Evolutionary conservation across 2,888 invertebrate species (phyloP), one percentile per base, ranked within the genome.

Genomic region (Anoplius nigerrimus): DNA sequence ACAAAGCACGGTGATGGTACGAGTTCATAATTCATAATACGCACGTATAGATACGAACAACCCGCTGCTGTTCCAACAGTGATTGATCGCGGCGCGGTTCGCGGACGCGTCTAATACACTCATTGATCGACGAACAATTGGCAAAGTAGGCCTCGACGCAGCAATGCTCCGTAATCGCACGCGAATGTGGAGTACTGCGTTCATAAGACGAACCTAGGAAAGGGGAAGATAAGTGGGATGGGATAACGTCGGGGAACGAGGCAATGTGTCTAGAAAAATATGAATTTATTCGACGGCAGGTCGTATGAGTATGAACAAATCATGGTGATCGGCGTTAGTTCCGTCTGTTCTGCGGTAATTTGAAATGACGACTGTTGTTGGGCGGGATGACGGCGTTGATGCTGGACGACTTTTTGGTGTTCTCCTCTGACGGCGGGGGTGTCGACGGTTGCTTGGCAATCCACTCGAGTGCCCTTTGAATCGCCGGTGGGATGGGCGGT

Each of bases 371-470:
- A 56, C 59, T 71, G 43, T 66, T 63, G 34, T 56, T 74, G 18
- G 58, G 13, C 27, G 34, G 58, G 8, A 62, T 68, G 0, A 79
- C 75, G 1, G 75, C 69, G 56, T 79, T 79, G 42, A 22, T 42
- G 34, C 61, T 61, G 21, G 34, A 45, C 27, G 48, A 16, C 1
- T 48, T 48, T n/a, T 42, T 18, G 4, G 22, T 8, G 11, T 34
- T n/a, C 15, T 48, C 24, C 46, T 66, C 67, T 8, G 52, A 43
- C 15, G 79, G 79, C 21, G 85, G 82, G n/a, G 78, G 78, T 8
- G 88, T 88, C 15, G 85, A 84, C 2, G 88, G 88, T 70, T 88
- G 88, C 57, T 87, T 88, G 20, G 87, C 86, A 34, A 88, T 74
- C 88, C 88, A 89, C 0, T 88, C 88, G 21, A 88, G 82, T 16